These are phyloP conservation scores for Electrophaes corylata DNA, from an alignment of 2,888 invertebrate genomes.

Conservation along the genomic window DNA sequence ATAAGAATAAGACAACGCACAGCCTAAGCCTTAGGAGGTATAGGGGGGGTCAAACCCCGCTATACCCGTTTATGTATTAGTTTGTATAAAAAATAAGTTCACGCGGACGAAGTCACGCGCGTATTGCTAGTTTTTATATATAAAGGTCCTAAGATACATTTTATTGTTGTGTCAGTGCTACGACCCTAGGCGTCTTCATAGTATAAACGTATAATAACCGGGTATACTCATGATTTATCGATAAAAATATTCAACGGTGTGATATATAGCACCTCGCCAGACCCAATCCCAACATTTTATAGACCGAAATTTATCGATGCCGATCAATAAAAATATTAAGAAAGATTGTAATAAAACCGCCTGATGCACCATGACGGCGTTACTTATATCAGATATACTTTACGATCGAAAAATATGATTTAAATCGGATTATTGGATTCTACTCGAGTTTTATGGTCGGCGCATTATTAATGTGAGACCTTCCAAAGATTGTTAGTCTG, in stretches of 20 bases:
- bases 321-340: slow-evolving; percentile 69
- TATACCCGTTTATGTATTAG: too few relatives aligned
- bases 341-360: slow-evolving; percentile 59
- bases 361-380: slow-evolving; percentile 50
- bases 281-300: slow-evolving; percentile 56
- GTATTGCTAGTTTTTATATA: too few relatives aligned
- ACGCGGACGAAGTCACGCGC: too few relatives aligned
- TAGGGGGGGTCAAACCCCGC: too few relatives aligned
- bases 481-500: slow-evolving; percentile 42
- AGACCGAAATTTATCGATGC: slow-evolving; percentile 65
- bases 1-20: too few relatives aligned
- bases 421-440: slow-evolving; percentile 60
- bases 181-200: slow-evolving; percentile 48
- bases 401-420: slow-evolving; percentile 59
- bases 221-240: slow-evolving; percentile 68
- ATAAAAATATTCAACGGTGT: slow-evolving; percentile 54
- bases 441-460: slow-evolving; percentile 54
- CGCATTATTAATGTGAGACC: slow-evolving; percentile 44
- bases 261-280: slow-evolving; percentile 62
- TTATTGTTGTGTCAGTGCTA: slow-evolving; percentile 24
- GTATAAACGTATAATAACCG: slow-evolving; percentile 55
- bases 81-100: too few relatives aligned
- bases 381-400: slow-evolving; percentile 54
- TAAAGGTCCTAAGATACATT: slow-evolving; percentile 17
- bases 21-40: too few relatives aligned